Evolutionary conservation across 1,140 invertebrate species (phyloP).

Genomic region (Stegodyphus dumicola): DNA sequence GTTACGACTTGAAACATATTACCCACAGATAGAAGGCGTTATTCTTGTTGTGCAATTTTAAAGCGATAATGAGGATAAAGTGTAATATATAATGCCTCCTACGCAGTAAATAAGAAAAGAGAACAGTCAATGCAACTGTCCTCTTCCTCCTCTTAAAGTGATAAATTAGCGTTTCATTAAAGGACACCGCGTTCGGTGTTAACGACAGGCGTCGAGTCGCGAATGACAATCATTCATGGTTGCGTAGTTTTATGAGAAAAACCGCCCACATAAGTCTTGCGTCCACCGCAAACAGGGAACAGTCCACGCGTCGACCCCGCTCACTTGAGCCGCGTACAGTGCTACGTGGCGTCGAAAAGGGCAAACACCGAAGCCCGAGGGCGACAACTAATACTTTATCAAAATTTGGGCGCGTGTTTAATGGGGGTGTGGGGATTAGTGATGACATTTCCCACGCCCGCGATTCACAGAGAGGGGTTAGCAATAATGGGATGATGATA

Average conservation of each 20-base stretch:
- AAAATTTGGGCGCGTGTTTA: background rate
- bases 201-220: too few relatives aligned
- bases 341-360: background rate
- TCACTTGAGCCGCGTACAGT: background rate
- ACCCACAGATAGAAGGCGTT: too few relatives aligned
- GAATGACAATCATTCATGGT: background rate
- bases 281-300: background rate
- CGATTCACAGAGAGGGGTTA: background rate
- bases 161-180: too few relatives aligned
- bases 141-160: too few relatives aligned
- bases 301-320: background rate
- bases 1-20: too few relatives aligned
- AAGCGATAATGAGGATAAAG: too few relatives aligned
- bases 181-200: too few relatives aligned
- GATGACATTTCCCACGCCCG: conserved; percentile 7
- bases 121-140: too few relatives aligned
- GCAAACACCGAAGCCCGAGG: background rate
- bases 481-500: background rate
- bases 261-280: background rate
- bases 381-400: conserved; percentile 5
- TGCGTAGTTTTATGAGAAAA: background rate
- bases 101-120: too few relatives aligned
- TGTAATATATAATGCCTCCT: too few relatives aligned
- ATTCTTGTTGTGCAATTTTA: too few relatives aligned
- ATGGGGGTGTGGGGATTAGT: background rate